phyloP scores from a whole-genome alignment of 2,888 invertebrate species.

The Platycnemis pennipes region DNA sequence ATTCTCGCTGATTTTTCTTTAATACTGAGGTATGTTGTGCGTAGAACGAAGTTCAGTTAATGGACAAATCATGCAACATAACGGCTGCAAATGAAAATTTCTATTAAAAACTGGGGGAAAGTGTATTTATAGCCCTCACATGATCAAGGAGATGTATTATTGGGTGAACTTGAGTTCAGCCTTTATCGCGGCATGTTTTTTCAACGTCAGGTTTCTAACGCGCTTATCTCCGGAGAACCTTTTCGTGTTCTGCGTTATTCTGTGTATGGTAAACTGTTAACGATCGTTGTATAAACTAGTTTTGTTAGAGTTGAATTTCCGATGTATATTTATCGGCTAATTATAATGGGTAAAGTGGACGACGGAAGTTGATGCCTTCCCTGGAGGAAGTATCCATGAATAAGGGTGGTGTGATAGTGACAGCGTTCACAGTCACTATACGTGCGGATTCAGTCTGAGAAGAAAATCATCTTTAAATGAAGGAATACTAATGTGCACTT shows the following conservation, averaged over 20 bases:
- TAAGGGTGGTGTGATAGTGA: background rate
- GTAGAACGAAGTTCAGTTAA: too few relatives aligned
- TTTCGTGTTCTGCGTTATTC: conserved; percentile 20
- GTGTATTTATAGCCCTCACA: background rate
- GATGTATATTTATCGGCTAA: background rate
- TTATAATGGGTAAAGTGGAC: background rate
- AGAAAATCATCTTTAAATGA: too few relatives aligned
- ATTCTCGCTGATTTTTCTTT: too few relatives aligned
- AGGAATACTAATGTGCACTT: too few relatives aligned
- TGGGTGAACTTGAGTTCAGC: background rate
- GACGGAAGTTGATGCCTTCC: background rate
- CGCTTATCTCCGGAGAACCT: background rate
- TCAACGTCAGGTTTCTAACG: background rate
- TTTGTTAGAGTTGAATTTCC: background rate
- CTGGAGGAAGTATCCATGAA: background rate
- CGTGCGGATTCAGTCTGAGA: too few relatives aligned
- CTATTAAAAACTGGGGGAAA: background rate
- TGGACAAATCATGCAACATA: too few relatives aligned
- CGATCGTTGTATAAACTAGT: background rate
- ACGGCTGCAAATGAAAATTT: too few relatives aligned
- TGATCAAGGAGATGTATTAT: background rate
- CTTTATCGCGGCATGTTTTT: background rate
- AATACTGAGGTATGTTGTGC: too few relatives aligned
- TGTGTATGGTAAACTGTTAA: background rate
- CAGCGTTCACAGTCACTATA: too few relatives aligned